Percentiles rank a stretch among this genome's conserved stretches.
Conservation (phyloP, 2,113 vertebrate species). For the Mustela nigripes region DNA sequence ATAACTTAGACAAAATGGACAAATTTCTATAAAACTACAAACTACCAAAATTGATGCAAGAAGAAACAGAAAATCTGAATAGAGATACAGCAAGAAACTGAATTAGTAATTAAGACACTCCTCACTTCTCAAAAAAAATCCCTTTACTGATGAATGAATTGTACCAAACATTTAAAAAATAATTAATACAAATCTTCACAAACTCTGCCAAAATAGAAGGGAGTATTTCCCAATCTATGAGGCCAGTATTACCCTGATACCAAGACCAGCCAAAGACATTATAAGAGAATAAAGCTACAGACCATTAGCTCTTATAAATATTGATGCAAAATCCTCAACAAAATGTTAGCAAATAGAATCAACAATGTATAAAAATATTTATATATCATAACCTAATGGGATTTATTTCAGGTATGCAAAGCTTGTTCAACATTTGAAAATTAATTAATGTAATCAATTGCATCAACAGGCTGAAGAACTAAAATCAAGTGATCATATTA, state of each 20-base stretch:
- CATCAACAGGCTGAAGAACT: not conserved
- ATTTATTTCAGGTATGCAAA: not conserved
- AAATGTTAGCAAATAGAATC: not conserved
- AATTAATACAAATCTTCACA: not conserved
- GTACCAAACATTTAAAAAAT: not conserved
- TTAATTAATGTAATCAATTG: not conserved
- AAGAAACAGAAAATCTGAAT: not conserved
- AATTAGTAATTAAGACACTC: not conserved
- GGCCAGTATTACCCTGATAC: not conserved
- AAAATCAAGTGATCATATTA: not conserved
- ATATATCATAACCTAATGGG: not conserved
- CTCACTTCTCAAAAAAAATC: not conserved
- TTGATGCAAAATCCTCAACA: not conserved
- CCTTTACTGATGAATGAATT: not conserved
- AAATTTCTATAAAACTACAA: not conserved
- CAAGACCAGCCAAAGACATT: not conserved
- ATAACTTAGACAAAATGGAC: not conserved
- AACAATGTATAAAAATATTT: not conserved
- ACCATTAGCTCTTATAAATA: not conserved
- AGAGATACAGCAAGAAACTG: not conserved
- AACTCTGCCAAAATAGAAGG: not conserved
- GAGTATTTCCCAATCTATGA: not conserved
- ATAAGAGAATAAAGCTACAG: not conserved
- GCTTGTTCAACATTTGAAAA: not conserved
- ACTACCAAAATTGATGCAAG: not conserved